Conservation (phyloP, 2,888 invertebrate species). For the Stramonita haemastoma region DNA sequence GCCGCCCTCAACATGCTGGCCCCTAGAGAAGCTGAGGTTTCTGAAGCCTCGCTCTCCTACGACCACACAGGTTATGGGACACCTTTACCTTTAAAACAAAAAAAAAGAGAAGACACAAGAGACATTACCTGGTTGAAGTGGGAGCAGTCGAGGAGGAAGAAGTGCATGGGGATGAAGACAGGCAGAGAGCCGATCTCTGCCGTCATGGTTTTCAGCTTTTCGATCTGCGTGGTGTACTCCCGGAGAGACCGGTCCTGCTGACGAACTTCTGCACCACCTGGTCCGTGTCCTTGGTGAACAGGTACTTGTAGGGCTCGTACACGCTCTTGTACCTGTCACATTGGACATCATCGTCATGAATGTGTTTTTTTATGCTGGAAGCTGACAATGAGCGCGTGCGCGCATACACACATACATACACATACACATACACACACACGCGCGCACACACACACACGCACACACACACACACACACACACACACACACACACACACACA, state of each 20-base stretch:
- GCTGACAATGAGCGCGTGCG: neutral
- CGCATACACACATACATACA: neutral
- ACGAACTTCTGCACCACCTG: slow-evolving; percentile 70
- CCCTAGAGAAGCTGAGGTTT: no score
- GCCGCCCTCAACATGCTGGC: no score
- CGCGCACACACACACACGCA: slow-evolving; percentile 4
- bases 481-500: neutral
- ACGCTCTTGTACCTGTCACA: slow-evolving; percentile 68
- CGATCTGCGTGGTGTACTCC: slow-evolving; percentile 73
- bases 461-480: slow-evolving; percentile 17
- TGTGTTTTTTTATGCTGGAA: neutral
- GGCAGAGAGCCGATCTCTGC: slow-evolving; percentile 72
- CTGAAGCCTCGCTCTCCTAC: no score
- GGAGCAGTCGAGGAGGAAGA: slow-evolving; percentile 74
- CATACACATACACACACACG: neutral
- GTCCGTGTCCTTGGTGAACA: slow-evolving; percentile 70
- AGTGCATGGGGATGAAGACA: slow-evolving; percentile 74
- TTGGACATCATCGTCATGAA: no score
- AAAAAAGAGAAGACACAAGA: no score
- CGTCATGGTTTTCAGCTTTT: slow-evolving; percentile 72
- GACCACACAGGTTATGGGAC: no score
- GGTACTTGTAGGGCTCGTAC: slow-evolving; percentile 72
- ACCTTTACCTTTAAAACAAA: no score
- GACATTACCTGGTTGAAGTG: slow-evolving; percentile 71
- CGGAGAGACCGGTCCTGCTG: slow-evolving; percentile 69